A percentile compares a stretch with the other conserved stretches of the same genome.
Conservation (phyloP, 2,797 vertebrate species). For the Hephaestus fuliginosus region DNA sequence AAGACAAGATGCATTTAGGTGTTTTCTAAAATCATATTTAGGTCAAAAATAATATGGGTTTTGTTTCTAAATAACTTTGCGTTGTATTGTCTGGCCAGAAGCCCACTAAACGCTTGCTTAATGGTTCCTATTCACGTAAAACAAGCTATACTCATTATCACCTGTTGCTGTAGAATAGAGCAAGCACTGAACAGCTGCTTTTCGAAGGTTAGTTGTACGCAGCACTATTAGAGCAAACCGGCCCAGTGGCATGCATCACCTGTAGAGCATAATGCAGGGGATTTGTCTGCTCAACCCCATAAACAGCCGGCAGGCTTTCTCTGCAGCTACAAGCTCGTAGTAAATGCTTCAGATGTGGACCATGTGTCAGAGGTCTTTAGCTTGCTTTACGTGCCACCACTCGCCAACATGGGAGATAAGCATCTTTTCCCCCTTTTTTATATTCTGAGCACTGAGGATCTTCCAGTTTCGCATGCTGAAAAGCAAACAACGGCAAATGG, state of each 20-base stretch:
- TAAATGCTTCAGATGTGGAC: constrained; percentile 75
- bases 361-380: constrained; percentile 75
- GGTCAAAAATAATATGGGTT: not conserved
- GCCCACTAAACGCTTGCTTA: constrained; percentile 33
- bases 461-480: constrained; percentile 73
- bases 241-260: constrained; percentile 69
- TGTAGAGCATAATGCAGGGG: constrained; percentile 69
- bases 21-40: constrained; percentile 8
- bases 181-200: constrained; percentile 36
- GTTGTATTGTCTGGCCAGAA: constrained; percentile 17
- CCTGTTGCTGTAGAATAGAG: constrained; percentile 49
- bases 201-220: constrained; percentile 27
- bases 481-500: constrained; percentile 77
- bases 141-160: constrained; percentile 55
- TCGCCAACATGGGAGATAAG: constrained; percentile 69
- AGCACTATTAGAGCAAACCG: constrained; percentile 43
- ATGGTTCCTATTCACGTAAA: constrained; percentile 49
- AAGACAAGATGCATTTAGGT: not conserved
- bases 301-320: constrained; percentile 68
- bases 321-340: constrained; percentile 58
- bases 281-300: constrained; percentile 70
- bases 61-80: constrained; percentile 18
- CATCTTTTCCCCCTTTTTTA: constrained; percentile 48
- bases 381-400: constrained; percentile 66
- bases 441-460: constrained; percentile 36